phyloP scores from a whole-genome alignment of 2,888 invertebrate genomes.

The Chamaedrilus cognettii region DNA sequence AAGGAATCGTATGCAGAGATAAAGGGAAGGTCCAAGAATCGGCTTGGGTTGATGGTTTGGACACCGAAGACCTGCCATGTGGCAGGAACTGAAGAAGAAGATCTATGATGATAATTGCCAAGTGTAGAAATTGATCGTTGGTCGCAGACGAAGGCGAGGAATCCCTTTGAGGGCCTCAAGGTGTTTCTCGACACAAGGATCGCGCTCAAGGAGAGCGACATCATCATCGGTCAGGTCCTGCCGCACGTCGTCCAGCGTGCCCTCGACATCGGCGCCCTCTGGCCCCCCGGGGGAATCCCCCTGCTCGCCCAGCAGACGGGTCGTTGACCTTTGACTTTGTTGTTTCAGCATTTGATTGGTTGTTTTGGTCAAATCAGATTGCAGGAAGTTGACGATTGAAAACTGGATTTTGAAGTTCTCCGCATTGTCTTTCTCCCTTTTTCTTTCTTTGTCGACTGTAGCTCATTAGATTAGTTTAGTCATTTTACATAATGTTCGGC shows the following conservation, averaged over 20 bases:
- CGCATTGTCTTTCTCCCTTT: too few species aligned
- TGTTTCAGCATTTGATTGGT: too few species aligned
- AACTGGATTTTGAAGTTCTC: too few species aligned
- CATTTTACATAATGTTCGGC: too few species aligned
- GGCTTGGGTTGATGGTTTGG: neutral
- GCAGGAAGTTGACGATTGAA: too few species aligned
- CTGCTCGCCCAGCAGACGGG: neutral
- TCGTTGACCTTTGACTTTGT: too few species aligned
- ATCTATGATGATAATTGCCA: neutral
- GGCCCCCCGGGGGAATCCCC: neutral
- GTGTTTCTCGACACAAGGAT: neutral
- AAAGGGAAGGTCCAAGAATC: too few species aligned
- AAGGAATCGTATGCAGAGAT: too few species aligned
- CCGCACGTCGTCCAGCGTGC: neutral
- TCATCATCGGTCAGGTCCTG: neutral
- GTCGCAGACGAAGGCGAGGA: slow-evolving; percentile 2
- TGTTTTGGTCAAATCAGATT: too few species aligned
- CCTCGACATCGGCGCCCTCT: neutral
- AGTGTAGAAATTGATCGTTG: neutral
- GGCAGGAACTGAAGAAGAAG: neutral
- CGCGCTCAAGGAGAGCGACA: neutral
- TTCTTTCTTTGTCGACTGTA: too few species aligned
- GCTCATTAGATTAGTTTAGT: too few species aligned
- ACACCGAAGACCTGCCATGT: neutral
- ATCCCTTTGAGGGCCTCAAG: slow-evolving; percentile 1